These are phyloP conservation scores for Xiphophorus birchmanni DNA, from an alignment of 2,797 vertebrate species.

Conservation along the genomic window DNA sequence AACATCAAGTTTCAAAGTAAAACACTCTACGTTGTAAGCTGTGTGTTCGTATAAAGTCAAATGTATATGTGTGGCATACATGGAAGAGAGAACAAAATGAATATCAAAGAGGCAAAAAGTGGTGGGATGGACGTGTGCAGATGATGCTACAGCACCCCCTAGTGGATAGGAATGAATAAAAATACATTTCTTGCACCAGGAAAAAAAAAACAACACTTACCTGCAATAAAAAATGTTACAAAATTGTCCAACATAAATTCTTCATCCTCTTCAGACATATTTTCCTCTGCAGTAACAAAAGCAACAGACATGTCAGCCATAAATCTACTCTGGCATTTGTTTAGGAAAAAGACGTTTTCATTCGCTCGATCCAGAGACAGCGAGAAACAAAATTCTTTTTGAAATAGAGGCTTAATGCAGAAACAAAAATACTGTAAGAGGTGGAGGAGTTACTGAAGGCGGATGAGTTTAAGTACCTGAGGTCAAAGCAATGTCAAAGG, in stretches of 20 bases:
- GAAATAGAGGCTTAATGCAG: not conserved
- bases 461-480: not conserved
- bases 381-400: not conserved
- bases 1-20: not conserved
- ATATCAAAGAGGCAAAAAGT: not conserved
- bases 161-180: not conserved
- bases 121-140: not conserved
- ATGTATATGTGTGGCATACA: not conserved
- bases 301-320: not conserved
- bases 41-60: not conserved
- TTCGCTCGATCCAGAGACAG: too few relatives aligned
- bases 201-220: constrained; percentile 67
- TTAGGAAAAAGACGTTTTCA: not conserved
- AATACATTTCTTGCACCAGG: not conserved
- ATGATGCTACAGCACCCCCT: not conserved
- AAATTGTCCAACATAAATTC: constrained; percentile 92
- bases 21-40: not conserved
- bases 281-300: constrained; percentile 77
- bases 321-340: not conserved
- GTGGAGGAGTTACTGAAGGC: too few relatives aligned
- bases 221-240: constrained; percentile 91
- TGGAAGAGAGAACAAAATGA: not conserved
- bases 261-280: constrained; percentile 78
- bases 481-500: not conserved
- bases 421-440: not conserved